phyloP scores from a whole-genome alignment of 2,797 vertebrate genomes.

The Dryobates pubescens region DNA sequence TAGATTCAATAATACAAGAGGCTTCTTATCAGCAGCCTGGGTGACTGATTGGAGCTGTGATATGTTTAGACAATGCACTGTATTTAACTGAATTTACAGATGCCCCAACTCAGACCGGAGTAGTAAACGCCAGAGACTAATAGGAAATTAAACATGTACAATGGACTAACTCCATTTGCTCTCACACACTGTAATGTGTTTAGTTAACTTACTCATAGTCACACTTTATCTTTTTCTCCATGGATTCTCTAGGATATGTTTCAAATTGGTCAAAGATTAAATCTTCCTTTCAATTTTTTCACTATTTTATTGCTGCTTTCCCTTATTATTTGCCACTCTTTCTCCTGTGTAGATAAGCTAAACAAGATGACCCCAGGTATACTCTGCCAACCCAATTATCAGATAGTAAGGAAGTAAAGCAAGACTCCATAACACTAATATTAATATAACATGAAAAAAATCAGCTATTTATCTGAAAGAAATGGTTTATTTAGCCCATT shows the following conservation, averaged over 20 bases:
- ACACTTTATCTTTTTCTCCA: constrained; percentile 82
- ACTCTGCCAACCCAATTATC: constrained; percentile 77
- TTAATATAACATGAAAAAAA: constrained; percentile 79
- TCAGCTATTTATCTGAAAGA: constrained; percentile 75
- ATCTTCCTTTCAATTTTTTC: constrained; percentile 79
- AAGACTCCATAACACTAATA: constrained; percentile 73
- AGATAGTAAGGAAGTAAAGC: constrained; percentile 71
- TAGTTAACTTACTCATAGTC: constrained; percentile 83
- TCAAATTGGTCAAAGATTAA: constrained; percentile 84
- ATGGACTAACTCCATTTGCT: constrained; percentile 84
- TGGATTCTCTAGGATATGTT: constrained; percentile 81
- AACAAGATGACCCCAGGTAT: constrained; percentile 74
- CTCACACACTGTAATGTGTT: constrained; percentile 79
- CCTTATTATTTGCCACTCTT: constrained; percentile 74
- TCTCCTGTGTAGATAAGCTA: constrained; percentile 75
- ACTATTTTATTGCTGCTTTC: constrained; percentile 74
- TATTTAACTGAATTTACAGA: constrained; percentile 91
- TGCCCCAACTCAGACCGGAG: constrained; percentile 78
- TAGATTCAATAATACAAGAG: constrained; percentile 92
- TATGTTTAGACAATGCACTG: constrained; percentile 89
- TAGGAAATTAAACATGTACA: constrained; percentile 90
- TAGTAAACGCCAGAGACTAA: constrained; percentile 85
- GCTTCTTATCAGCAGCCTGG: constrained; percentile 87
- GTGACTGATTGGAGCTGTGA: constrained; percentile 90
- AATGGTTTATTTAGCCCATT: constrained; percentile 74